Evolutionary conservation across 2,888 invertebrate genomes (phyloP).

Genomic region (Automeris io): DNA sequence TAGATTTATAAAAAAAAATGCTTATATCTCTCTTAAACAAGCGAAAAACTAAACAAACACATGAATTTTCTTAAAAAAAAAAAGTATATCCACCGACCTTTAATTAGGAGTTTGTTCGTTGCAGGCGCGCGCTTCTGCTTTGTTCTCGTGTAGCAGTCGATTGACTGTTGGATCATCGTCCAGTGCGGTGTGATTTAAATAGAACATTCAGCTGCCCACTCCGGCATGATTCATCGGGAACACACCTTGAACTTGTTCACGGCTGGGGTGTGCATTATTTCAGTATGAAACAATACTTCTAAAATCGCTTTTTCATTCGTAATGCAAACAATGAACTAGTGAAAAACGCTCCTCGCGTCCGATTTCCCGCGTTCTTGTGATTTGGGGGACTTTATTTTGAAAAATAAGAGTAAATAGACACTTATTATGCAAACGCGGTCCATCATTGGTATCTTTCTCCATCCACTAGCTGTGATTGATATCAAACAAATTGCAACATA

Average conservation of each 20-base stretch:
- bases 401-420: too few relatives aligned
- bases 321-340: too few relatives aligned
- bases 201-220: constrained; percentile 68
- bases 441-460: too few relatives aligned
- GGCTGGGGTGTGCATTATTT: constrained; percentile 26
- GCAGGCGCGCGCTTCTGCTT: constrained; percentile 70
- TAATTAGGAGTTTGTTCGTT: constrained; percentile 48
- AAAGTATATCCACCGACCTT: constrained; percentile 23
- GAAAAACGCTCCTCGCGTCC: too few relatives aligned
- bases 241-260: constrained; percentile 67
- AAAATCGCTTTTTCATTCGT: too few relatives aligned
- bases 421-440: too few relatives aligned
- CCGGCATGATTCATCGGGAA: constrained; percentile 53
- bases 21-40: too few relatives aligned
- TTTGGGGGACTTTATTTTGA: too few relatives aligned
- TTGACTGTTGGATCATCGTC: constrained; percentile 44
- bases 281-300: constrained; percentile 9
- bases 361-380: too few relatives aligned
- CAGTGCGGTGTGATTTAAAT: constrained; percentile 64
- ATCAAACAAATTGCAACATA: too few relatives aligned
- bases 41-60: not conserved
- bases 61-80: not conserved
- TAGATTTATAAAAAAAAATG: too few relatives aligned
- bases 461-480: too few relatives aligned
- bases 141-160: constrained; percentile 25